Percentiles rank a stretch among this genome's conserved stretches.
Conservation (phyloP, 1,140 invertebrate species). For the Mamestra configurata region DNA sequence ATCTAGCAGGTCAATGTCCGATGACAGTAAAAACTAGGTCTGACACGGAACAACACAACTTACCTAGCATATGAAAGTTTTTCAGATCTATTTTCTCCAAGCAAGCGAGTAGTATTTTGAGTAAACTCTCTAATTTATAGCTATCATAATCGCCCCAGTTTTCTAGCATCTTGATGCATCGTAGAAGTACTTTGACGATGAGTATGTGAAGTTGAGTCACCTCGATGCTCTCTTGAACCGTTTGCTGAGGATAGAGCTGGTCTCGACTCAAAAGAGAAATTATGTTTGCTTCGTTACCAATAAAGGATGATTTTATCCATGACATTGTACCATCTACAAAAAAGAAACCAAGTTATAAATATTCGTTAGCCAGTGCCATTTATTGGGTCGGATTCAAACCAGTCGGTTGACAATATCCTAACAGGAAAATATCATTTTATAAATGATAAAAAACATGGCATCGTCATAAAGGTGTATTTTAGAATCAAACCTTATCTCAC, state of each 20-base stretch:
- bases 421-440: background rate
- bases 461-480: background rate
- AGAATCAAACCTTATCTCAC: constrained; percentile 15
- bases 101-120: constrained; percentile 80
- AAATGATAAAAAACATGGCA: background rate
- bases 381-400: no score
- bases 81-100: constrained; percentile 81
- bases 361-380: no score
- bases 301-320: constrained; percentile 77
- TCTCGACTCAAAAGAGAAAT: constrained; percentile 74
- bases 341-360: background rate
- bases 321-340: constrained; percentile 64
- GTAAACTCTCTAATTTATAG: constrained; percentile 74
- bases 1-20: constrained; percentile 1
- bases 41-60: constrained; percentile 56
- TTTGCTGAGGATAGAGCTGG: constrained; percentile 74
- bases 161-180: constrained; percentile 70
- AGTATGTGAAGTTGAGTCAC: constrained; percentile 76
- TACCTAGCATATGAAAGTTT: constrained; percentile 86
- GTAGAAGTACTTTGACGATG: constrained; percentile 75
- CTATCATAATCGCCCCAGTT: constrained; percentile 66
- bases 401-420: background rate
- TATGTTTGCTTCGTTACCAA: constrained; percentile 72
- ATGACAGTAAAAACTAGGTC: background rate
- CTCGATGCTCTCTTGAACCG: constrained; percentile 73